Evolutionary conservation across 1,140 invertebrate genomes (phyloP).

Genomic region (Gonioctena quinquepunctata): DNA sequence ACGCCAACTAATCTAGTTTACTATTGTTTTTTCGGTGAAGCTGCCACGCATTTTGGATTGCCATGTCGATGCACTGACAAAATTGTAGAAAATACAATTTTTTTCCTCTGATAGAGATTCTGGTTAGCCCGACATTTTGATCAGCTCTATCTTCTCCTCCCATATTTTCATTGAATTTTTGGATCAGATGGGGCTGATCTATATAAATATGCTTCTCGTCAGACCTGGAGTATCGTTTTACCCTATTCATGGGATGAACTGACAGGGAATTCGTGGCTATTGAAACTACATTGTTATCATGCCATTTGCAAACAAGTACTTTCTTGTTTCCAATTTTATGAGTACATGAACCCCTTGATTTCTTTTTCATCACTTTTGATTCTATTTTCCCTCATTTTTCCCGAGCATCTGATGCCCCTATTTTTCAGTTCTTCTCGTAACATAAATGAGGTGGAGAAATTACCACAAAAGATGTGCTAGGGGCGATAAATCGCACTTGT

Average conservation of each 20-base stretch:
- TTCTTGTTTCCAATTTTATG: conserved; percentile 16
- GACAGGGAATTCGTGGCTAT: conserved; percentile 15
- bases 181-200: conserved; percentile 34
- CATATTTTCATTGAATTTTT: conserved; percentile 41
- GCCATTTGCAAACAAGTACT: conserved; percentile 15
- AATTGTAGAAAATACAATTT: conserved; percentile 42
- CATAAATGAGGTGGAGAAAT: conserved; percentile 16
- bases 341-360: conserved; percentile 18
- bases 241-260: neutral
- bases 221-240: conserved; percentile 30
- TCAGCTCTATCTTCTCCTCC: conserved; percentile 39
- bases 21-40: too few species aligned
- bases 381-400: conserved; percentile 28
- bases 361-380: conserved; percentile 21
- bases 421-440: conserved; percentile 18
- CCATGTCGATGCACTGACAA: conserved; percentile 21
- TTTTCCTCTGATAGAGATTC: conserved; percentile 34
- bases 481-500: neutral
- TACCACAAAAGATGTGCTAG: conserved; percentile 25
- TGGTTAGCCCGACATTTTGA: conserved; percentile 34
- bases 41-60: conserved; percentile 49
- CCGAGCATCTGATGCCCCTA: conserved; percentile 24
- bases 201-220: conserved; percentile 33
- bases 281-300: conserved; percentile 18
- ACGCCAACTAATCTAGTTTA: too few species aligned